These are phyloP conservation scores for Tetrao urogallus DNA, from an alignment of 2,113 vertebrate genomes.

Conservation along the genomic window DNA sequence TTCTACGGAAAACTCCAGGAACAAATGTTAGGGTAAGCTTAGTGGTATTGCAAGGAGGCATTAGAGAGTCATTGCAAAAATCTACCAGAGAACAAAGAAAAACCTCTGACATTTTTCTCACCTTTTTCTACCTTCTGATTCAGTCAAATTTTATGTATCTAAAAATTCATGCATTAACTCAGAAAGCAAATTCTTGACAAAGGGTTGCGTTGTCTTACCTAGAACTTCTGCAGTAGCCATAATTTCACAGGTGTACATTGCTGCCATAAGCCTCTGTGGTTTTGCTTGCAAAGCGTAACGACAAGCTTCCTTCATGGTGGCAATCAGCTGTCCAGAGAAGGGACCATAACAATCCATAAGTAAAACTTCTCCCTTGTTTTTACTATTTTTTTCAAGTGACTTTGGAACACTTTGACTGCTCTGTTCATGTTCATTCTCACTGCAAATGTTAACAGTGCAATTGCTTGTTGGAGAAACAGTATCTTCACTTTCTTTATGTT, in stretches of 20 bases:
- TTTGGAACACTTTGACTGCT: not conserved
- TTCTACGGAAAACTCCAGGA: slow-evolving; percentile 1
- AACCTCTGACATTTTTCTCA: not conserved
- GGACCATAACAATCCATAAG: slow-evolving; percentile 88
- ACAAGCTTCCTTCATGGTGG: slow-evolving; percentile 94
- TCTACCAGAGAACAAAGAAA: not conserved
- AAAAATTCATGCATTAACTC: not conserved
- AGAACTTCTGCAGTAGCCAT: slow-evolving; percentile 95
- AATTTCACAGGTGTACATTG: slow-evolving; percentile 98
- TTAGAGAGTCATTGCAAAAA: not conserved
- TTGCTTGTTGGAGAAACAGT: not conserved
- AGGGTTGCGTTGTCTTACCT: slow-evolving; percentile 80
- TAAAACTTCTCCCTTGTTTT: slow-evolving; percentile 61
- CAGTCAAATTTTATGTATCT: not conserved
- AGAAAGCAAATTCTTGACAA: not conserved
- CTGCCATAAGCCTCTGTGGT: slow-evolving; percentile 94
- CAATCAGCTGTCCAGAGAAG: slow-evolving; percentile 94
- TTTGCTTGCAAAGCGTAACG: slow-evolving; percentile 89
- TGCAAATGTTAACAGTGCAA: not conserved
- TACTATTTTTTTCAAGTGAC: slow-evolving; percentile 17
- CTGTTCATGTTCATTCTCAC: not conserved
- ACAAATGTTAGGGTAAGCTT: not conserved
- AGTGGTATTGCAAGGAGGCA: not conserved
- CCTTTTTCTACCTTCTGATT: not conserved
- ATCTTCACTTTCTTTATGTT: not conserved